A percentile compares a stretch with the other conserved stretches of the same genome.
Conservation (phyloP, 2,113 vertebrate species). For the Cyrtonyx montezumae region DNA sequence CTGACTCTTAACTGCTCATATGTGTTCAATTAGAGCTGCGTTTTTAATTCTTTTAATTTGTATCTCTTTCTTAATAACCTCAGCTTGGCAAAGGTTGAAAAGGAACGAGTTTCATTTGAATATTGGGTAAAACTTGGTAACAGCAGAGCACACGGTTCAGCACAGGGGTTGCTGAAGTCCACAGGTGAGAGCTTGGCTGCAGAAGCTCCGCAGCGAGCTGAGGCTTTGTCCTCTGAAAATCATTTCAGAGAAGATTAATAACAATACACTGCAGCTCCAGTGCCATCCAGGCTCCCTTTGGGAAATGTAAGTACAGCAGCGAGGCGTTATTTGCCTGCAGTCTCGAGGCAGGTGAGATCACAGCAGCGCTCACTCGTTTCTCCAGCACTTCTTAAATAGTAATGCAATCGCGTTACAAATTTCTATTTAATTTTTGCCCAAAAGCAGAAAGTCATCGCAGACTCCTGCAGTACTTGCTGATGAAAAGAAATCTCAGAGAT, state of each 20-base stretch:
- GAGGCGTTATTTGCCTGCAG: background rate
- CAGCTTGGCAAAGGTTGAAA: conserved; percentile 70
- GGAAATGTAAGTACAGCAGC: background rate
- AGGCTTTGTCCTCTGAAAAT: conserved; percentile 23
- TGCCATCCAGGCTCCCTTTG: background rate
- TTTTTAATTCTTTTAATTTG: conserved; percentile 77
- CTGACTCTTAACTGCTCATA: conserved; percentile 7
- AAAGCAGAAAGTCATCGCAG: conserved; percentile 13
- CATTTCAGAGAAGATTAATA: conserved; percentile 1
- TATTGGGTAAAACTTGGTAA: conserved; percentile 62
- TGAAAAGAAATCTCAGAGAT: conserved; percentile 19
- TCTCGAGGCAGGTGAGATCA: conserved; percentile 1
- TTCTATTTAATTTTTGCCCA: background rate
- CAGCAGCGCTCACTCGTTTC: background rate
- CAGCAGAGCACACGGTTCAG: conserved; percentile 48
- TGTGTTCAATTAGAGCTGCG: conserved; percentile 69
- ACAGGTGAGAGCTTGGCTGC: background rate
- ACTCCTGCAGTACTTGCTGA: background rate
- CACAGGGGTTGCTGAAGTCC: conserved; percentile 33
- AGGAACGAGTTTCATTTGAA: conserved; percentile 51
- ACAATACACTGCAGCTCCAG: background rate
- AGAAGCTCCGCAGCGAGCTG: background rate
- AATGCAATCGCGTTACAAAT: background rate
- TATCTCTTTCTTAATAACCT: conserved; percentile 72
- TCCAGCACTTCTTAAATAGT: conserved; percentile 7